phyloP scores from a whole-genome alignment of 2,797 vertebrate species.

The Eleutherodactylus coqui region DNA sequence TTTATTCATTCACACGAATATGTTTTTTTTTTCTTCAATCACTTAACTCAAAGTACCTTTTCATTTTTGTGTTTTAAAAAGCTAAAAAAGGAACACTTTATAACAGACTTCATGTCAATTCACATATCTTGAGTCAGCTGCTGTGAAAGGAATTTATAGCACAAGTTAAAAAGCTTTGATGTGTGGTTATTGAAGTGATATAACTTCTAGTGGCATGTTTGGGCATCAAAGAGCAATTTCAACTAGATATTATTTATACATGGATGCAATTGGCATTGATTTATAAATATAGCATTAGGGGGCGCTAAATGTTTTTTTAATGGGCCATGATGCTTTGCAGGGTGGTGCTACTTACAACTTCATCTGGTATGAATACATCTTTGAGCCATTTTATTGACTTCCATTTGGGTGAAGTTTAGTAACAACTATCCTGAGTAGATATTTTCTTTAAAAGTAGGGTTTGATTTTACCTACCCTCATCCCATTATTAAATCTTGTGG shows the following conservation, averaged over 20 bases:
- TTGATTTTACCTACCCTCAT: too few relatives aligned
- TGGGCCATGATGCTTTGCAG: background rate
- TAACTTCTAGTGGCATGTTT: background rate
- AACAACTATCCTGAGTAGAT: background rate
- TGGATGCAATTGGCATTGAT: background rate
- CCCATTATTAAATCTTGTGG: too few relatives aligned
- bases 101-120: background rate
- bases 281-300: background rate
- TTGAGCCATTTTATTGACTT: background rate
- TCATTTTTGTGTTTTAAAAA: background rate
- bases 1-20: background rate
- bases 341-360: background rate
- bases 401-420: background rate
- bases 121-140: background rate
- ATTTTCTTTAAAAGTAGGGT: background rate
- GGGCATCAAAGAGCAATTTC: conserved; percentile 1
- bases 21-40: background rate
- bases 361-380: background rate
- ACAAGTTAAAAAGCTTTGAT: background rate
- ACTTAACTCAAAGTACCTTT: too few relatives aligned
- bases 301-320: background rate
- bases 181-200: conserved; percentile 2
- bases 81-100: background rate
- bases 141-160: background rate
- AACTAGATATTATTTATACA: background rate